Evolutionary conservation across 2,797 vertebrate genomes (phyloP).

Genomic region (Adrianichthys oophorus): DNA sequence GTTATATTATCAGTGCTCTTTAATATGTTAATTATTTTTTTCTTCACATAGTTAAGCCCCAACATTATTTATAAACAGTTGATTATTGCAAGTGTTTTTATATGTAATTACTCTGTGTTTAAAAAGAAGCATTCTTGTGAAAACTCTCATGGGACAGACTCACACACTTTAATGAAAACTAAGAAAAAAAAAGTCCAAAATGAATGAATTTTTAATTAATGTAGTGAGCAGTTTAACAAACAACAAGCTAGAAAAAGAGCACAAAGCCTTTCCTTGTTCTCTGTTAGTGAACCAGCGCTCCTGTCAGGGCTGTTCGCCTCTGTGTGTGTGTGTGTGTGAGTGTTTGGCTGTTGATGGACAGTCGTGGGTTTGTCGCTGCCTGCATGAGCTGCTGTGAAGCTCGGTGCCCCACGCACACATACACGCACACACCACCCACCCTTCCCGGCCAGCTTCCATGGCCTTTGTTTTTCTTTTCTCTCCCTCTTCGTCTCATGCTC

Average conservation of each 20-base stretch:
- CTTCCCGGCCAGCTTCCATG: constrained; percentile 66
- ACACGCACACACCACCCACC: constrained; percentile 53
- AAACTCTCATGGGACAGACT: constrained; percentile 48
- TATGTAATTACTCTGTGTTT: constrained; percentile 60
- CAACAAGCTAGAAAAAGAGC: constrained; percentile 41
- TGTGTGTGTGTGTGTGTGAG: constrained; percentile 18
- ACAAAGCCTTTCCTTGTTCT: constrained; percentile 51
- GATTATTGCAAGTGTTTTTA: constrained; percentile 66
- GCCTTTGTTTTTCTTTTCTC: constrained; percentile 72
- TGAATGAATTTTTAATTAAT: constrained; percentile 53
- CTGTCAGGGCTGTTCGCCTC: constrained; percentile 20
- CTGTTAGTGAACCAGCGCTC: constrained; percentile 39
- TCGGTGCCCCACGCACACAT: constrained; percentile 36
- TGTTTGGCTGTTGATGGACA: constrained; percentile 70
- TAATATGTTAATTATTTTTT: constrained; percentile 32
- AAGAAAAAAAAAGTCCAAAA: constrained; percentile 45
- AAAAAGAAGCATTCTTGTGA: constrained; percentile 35
- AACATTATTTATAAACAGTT: constrained; percentile 61
- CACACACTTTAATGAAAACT: constrained; percentile 40
- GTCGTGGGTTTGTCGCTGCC: constrained; percentile 73
- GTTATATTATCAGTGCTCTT: constrained; percentile 29
- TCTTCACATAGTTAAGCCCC: constrained; percentile 54
- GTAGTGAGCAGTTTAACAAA: constrained; percentile 50
- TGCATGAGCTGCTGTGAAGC: constrained; percentile 77
- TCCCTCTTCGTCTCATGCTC: constrained; percentile 33